Evolutionary conservation across 2,797 vertebrate genomes (phyloP).

Genomic region (Falco biarmicus): DNA sequence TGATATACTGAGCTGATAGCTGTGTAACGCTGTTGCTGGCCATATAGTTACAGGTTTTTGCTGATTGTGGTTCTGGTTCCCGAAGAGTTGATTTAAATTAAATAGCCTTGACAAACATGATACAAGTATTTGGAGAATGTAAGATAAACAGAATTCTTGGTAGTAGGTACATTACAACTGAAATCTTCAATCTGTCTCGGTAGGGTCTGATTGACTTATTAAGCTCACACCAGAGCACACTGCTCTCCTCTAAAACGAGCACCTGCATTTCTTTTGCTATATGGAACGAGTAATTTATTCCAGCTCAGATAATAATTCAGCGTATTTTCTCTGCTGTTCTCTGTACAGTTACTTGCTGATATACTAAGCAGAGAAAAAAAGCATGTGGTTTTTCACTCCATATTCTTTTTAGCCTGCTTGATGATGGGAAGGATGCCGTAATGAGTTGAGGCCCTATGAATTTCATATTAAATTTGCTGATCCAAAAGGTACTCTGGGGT

Average conservation of each 20-base stretch:
- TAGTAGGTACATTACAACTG: not conserved
- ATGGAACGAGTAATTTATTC: not conserved
- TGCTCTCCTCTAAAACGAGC: not conserved
- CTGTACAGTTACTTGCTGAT: not conserved
- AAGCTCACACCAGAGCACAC: not conserved
- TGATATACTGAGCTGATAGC: not conserved
- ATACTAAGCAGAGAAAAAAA: not conserved
- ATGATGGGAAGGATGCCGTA: not conserved
- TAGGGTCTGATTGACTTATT: not conserved
- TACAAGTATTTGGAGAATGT: not conserved
- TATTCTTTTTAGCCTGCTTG: not conserved
- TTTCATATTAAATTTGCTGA: not conserved
- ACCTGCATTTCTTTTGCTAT: not conserved
- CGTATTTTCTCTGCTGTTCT: not conserved
- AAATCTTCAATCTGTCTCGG: not conserved
- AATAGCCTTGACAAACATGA: not conserved
- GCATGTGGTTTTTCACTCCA: not conserved
- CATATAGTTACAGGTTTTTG: not conserved
- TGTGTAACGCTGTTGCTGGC: not conserved
- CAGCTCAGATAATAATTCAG: not conserved
- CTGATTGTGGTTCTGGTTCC: not conserved
- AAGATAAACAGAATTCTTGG: not conserved
- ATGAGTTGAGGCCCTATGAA: not conserved
- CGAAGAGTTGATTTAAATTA: slow-evolving; percentile 12
- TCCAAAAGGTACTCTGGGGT: not conserved